These are phyloP conservation scores for Catharus bicknelli DNA, from an alignment of 2,113 vertebrate genomes.

Conservation along the genomic window DNA sequence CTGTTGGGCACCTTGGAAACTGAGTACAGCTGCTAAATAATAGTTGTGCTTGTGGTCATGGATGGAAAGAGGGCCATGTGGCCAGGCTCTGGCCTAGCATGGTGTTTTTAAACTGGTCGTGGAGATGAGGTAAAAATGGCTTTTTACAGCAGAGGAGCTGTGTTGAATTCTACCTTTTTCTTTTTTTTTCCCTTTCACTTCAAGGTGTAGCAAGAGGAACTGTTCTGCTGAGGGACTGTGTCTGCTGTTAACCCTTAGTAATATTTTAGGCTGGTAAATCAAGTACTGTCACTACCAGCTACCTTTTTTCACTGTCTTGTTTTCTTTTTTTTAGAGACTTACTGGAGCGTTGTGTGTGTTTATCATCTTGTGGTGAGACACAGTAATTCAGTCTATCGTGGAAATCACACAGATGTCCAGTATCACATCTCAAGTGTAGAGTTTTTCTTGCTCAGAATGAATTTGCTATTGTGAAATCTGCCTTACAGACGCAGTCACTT, in stretches of 20 bases:
- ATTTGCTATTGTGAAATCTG: not conserved
- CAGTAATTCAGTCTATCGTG: not conserved
- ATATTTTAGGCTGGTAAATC: not conserved
- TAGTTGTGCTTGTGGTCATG: not conserved
- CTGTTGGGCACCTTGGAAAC: not conserved
- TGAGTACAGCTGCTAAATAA: not conserved
- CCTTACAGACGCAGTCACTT: not conserved
- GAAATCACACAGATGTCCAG: not conserved
- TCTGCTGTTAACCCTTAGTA: not conserved
- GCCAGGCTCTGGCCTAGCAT: rapidly evolving
- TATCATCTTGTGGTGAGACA: not conserved
- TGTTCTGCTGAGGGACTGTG: not conserved
- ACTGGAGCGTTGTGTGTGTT: not conserved
- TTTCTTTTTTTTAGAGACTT: not conserved
- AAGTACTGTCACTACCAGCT: not conserved
- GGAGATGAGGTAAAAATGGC: not conserved
- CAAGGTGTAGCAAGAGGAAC: not conserved
- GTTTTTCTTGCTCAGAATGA: not conserved
- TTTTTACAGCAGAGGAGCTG: not conserved
- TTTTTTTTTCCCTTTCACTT: not conserved
- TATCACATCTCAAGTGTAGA: not conserved
- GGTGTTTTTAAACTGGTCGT: not conserved
- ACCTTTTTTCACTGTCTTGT: not conserved
- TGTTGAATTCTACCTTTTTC: not conserved
- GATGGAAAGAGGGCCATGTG: not conserved